Conservation (phyloP, 2,797 vertebrate species). For the Notamacropus eugenii region DNA sequence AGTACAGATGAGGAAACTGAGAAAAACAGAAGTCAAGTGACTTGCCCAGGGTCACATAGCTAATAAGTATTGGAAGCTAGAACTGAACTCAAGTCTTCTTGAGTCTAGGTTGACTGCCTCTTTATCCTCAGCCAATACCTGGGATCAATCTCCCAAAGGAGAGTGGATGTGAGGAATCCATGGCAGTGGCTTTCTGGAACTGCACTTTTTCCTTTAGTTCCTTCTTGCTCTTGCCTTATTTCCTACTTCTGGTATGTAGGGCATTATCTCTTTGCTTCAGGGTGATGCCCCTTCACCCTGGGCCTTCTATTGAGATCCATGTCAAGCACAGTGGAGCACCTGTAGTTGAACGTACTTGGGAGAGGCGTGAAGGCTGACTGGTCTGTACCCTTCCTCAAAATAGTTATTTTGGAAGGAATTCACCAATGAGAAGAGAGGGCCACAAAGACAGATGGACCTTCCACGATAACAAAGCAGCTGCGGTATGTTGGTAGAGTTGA, state of each 20-base stretch:
- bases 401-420: background rate
- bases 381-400: background rate
- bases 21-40: background rate
- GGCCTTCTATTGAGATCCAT: background rate
- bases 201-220: background rate
- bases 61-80: background rate
- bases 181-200: background rate
- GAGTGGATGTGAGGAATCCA: background rate
- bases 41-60: background rate
- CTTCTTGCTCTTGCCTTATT: background rate
- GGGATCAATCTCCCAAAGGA: background rate
- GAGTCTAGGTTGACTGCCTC: background rate
- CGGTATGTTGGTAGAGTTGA: background rate
- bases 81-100: background rate
- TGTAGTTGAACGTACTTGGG: background rate
- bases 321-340: background rate
- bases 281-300: background rate
- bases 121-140: background rate
- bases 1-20: constrained; percentile 18
- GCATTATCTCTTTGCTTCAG: background rate
- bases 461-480: background rate
- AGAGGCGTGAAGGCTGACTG: background rate
- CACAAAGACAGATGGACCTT: background rate
- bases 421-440: background rate
- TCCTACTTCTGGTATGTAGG: background rate